phyloP scores from a whole-genome alignment of 2,888 invertebrate species.

The Andricus curvator region DNA sequence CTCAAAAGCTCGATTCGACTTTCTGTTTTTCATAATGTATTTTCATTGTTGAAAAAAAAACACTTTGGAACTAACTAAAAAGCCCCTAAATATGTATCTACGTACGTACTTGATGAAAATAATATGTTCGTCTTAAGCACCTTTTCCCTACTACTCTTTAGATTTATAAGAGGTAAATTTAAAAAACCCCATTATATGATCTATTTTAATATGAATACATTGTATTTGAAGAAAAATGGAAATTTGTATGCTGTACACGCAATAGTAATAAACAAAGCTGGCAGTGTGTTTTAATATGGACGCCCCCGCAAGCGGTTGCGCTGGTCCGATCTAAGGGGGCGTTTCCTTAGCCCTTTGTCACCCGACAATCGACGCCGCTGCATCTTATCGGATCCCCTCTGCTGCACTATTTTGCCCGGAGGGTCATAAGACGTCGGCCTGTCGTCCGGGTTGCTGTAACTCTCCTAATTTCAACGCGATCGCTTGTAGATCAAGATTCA shows the following conservation, averaged over 20 bases:
- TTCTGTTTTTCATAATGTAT: too few species aligned
- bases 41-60: too few species aligned
- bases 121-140: too few species aligned
- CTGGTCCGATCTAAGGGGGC: slow-evolving; percentile 72
- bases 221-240: not conserved
- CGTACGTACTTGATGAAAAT: too few species aligned
- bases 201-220: not conserved
- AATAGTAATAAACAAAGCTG: slow-evolving; percentile 67
- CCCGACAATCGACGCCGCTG: slow-evolving; percentile 71
- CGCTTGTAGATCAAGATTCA: slow-evolving; percentile 49
- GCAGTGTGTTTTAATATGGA: slow-evolving; percentile 70
- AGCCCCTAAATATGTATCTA: too few species aligned
- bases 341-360: slow-evolving; percentile 75
- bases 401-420: slow-evolving; percentile 17
- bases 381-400: slow-evolving; percentile 66
- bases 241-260: slow-evolving; percentile 48
- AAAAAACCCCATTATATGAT: not conserved
- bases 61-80: too few species aligned
- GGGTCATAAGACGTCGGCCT: slow-evolving; percentile 40
- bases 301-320: slow-evolving; percentile 73
- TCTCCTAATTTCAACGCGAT: slow-evolving; percentile 54
- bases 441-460: slow-evolving; percentile 62
- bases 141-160: too few species aligned
- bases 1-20: too few species aligned
- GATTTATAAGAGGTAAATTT: too few species aligned